Evolutionary conservation across 2,888 invertebrate species (phyloP).

Genomic region (Nomada fabriciana): DNA sequence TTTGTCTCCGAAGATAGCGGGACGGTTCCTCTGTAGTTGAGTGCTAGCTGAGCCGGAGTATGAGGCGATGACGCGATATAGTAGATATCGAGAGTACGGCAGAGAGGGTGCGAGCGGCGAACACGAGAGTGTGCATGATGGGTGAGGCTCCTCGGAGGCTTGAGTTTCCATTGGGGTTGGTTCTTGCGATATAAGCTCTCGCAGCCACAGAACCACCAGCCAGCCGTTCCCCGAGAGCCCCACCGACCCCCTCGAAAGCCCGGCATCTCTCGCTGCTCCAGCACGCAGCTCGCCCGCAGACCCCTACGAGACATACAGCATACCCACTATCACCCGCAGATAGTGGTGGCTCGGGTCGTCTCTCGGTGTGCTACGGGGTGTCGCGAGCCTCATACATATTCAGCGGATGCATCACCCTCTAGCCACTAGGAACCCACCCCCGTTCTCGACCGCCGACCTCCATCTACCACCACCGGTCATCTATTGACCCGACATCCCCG

Average conservation of each 20-base stretch:
- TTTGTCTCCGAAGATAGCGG: constrained; percentile 83
- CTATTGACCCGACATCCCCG: constrained; percentile 74
- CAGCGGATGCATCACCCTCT: constrained; percentile 87
- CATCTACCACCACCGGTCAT: constrained; percentile 77
- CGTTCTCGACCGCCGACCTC: constrained; percentile 76
- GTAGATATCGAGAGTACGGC: constrained; percentile 38
- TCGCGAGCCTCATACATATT: constrained; percentile 88
- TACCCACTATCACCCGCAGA: constrained; percentile 84
- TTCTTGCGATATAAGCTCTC: constrained; percentile 82
- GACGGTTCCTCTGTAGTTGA: constrained; percentile 78
- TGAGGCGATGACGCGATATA: constrained; percentile 60
- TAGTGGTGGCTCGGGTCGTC: constrained; percentile 80
- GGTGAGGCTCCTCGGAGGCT: constrained; percentile 81
- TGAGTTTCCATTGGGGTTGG: constrained; percentile 83
- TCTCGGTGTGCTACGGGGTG: constrained; percentile 82
- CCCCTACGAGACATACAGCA: constrained; percentile 82
- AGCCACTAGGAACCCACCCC: constrained; percentile 45
- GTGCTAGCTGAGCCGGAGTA: constrained; percentile 69
- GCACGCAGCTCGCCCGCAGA: constrained; percentile 72
- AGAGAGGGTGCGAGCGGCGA: constrained; percentile 56
- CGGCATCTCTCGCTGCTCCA: constrained; percentile 55
- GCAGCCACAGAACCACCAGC: constrained; percentile 71
- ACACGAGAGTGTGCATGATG: constrained; percentile 82
- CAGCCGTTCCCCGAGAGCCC: constrained; percentile 57
- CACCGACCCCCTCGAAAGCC: constrained; percentile 60